These are phyloP conservation scores for Ciconia nigra DNA, from an alignment of 2,797 vertebrate genomes.

Conservation along the genomic window DNA sequence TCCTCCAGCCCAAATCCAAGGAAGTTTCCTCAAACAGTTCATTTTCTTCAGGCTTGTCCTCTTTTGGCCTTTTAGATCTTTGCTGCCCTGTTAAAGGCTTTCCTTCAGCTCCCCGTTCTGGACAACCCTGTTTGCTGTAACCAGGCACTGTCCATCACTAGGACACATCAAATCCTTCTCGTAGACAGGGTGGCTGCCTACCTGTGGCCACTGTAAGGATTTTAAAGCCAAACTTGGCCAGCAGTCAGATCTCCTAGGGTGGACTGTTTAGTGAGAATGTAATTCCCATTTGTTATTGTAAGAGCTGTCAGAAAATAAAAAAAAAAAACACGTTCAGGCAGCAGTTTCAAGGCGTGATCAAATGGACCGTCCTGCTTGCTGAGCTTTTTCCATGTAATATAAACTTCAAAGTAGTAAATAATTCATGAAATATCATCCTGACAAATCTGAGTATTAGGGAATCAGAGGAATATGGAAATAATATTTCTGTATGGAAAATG, in stretches of 20 bases:
- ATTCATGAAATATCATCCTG: not conserved
- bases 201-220: not conserved
- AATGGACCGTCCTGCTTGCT: not conserved
- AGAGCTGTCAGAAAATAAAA: not conserved
- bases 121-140: not conserved
- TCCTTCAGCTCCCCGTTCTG: not conserved
- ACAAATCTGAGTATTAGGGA: not conserved
- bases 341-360: not conserved
- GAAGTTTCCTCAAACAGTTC: not conserved
- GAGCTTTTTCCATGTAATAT: not conserved
- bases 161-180: not conserved
- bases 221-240: not conserved
- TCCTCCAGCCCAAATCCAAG: not conserved
- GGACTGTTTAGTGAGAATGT: not conserved
- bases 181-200: accelerated
- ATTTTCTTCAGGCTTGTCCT: not conserved
- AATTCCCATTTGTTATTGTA: not conserved
- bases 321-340: not conserved
- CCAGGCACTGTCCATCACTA: too few relatives aligned
- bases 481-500: not conserved
- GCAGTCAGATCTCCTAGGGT: not conserved
- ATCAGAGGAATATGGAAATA: not conserved
- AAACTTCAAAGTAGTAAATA: not conserved
- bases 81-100: not conserved
- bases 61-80: not conserved